These are phyloP conservation scores for Otus sunia DNA, from an alignment of 2,113 vertebrate genomes.

Conservation along the genomic window DNA sequence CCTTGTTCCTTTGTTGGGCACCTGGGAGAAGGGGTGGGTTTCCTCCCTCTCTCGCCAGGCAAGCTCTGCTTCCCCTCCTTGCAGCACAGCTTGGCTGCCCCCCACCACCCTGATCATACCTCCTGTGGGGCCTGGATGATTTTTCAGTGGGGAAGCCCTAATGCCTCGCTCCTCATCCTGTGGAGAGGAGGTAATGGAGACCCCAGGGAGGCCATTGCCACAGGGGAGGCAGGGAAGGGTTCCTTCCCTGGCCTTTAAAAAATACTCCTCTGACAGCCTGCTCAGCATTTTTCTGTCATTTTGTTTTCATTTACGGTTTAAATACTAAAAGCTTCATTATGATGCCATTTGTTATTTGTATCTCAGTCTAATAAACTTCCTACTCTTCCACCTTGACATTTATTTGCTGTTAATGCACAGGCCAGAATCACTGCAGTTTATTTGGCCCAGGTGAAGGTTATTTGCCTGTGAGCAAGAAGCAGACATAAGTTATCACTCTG, in stretches of 20 bases:
- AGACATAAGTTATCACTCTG: not conserved
- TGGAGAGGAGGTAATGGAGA: not conserved
- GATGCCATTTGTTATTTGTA: not conserved
- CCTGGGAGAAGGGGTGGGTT: not conserved
- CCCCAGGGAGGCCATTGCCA: accelerated
- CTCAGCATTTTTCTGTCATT: not conserved
- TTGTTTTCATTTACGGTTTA: not conserved
- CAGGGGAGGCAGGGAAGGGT: not conserved
- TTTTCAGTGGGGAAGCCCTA: not conserved
- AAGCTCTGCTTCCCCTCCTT: not conserved
- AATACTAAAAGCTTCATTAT: not conserved
- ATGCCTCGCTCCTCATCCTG: accelerated
- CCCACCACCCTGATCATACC: not conserved
- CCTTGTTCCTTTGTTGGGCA: not conserved
- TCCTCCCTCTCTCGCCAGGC: not conserved
- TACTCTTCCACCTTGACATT: not conserved
- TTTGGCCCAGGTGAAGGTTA: not conserved
- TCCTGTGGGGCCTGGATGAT: not conserved
- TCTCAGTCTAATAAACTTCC: not conserved
- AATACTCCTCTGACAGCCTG: not conserved
- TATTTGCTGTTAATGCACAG: not conserved
- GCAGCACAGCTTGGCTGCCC: accelerated
- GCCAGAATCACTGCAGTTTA: not conserved
- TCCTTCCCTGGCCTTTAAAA: not conserved
- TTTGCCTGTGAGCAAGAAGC: not conserved